These are phyloP conservation scores for Odontamblyopus lacepedii DNA, from an alignment of 2,797 vertebrate genomes.

Conservation along the genomic window DNA sequence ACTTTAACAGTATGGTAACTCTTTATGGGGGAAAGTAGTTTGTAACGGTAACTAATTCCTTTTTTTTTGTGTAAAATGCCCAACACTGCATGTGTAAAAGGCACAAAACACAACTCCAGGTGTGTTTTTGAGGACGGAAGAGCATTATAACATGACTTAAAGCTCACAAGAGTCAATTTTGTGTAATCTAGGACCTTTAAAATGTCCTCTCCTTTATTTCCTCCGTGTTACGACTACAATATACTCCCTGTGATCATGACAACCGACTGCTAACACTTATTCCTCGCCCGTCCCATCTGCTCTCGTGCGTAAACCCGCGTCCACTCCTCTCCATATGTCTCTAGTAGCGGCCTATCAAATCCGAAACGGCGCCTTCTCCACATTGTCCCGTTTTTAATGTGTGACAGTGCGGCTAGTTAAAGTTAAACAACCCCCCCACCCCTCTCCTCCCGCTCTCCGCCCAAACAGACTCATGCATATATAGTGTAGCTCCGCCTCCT, in stretches of 20 bases:
- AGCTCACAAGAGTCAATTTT: too few species aligned
- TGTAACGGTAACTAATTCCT: too few species aligned
- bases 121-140: too few species aligned
- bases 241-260: neutral
- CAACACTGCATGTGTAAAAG: too few species aligned
- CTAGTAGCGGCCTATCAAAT: constrained; percentile 68
- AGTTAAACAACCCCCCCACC: constrained; percentile 73
- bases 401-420: constrained; percentile 73
- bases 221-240: too few species aligned
- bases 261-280: neutral
- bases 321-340: neutral
- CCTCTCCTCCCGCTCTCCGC: constrained; percentile 25
- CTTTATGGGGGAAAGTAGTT: too few species aligned
- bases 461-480: constrained; percentile 34
- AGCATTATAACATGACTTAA: too few species aligned
- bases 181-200: too few species aligned
- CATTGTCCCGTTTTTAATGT: constrained; percentile 71
- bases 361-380: constrained; percentile 74
- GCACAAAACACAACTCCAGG: too few species aligned
- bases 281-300: neutral
- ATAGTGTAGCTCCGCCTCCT: constrained; percentile 62
- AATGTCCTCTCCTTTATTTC: too few species aligned
- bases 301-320: neutral
- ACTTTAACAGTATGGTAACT: too few species aligned
- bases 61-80: too few species aligned